Evolutionary conservation across 2,797 vertebrate species (phyloP).

Genomic region (Phoebastria nigripes): DNA sequence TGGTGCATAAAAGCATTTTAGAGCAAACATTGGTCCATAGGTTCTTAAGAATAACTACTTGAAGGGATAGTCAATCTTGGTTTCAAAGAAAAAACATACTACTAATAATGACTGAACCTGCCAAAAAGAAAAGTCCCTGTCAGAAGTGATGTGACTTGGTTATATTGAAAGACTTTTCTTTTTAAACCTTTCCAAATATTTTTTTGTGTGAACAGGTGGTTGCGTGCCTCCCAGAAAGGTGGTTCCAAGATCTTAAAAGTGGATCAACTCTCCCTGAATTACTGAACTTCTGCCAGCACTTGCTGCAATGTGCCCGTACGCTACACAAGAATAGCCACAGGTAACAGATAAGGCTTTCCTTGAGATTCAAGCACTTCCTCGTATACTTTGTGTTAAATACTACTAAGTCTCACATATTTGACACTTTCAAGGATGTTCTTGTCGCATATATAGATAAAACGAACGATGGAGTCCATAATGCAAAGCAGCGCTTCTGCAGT

Average conservation of each 20-base stretch:
- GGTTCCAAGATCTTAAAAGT: slow-evolving; percentile 77
- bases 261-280: slow-evolving; percentile 80
- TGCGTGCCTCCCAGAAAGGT: slow-evolving; percentile 81
- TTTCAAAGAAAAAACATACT: background rate
- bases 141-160: background rate
- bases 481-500: background rate
- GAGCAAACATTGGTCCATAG: background rate
- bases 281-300: slow-evolving; percentile 82
- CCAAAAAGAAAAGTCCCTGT: background rate
- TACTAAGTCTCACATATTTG: background rate
- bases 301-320: slow-evolving; percentile 75
- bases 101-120: background rate
- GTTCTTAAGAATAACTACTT: background rate
- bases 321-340: slow-evolving; percentile 71
- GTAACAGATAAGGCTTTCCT: background rate
- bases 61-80: background rate
- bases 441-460: background rate
- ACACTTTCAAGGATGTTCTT: background rate
- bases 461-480: background rate
- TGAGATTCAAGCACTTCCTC: background rate
- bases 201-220: slow-evolving; percentile 77
- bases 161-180: background rate
- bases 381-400: background rate
- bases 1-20: background rate
- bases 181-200: background rate